A percentile compares a stretch with the other conserved stretches of the same genome.
Conservation (phyloP, 2,113 vertebrate genomes). For the Chinchilla lanigera region DNA sequence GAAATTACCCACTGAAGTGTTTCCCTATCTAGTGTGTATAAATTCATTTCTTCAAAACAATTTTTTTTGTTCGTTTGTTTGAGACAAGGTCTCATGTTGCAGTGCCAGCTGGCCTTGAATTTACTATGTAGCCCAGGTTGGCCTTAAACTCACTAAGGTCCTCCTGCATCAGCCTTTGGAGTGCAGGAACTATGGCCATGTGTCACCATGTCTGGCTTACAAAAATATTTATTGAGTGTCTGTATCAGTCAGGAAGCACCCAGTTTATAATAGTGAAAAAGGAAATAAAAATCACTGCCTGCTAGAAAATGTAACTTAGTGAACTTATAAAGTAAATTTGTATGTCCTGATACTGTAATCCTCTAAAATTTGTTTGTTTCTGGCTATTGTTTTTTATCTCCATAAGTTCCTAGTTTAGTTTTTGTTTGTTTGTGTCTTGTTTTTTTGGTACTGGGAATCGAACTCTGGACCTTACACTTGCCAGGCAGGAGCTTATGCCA, state of each 20-base stretch:
- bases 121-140: background rate
- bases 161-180: background rate
- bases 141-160: background rate
- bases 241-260: background rate
- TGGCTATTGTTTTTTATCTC: background rate
- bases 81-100: background rate
- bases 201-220: background rate
- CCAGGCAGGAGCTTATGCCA: too few relatives aligned
- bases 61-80: background rate
- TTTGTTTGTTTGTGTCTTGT: too few relatives aligned
- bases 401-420: background rate
- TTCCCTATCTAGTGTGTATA: background rate
- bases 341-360: background rate
- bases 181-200: background rate
- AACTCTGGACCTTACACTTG: too few relatives aligned
- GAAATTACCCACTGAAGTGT: background rate
- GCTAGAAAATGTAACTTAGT: background rate
- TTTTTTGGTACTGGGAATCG: too few relatives aligned
- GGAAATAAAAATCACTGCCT: background rate
- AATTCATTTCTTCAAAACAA: background rate
- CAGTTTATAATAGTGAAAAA: background rate
- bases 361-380: conserved; percentile 7
- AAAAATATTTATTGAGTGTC: background rate
- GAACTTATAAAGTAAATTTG: background rate
- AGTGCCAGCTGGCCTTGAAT: background rate